These are phyloP conservation scores for Anguilla japonica DNA, from an alignment of 2,113 vertebrate genomes.

Conservation along the genomic window DNA sequence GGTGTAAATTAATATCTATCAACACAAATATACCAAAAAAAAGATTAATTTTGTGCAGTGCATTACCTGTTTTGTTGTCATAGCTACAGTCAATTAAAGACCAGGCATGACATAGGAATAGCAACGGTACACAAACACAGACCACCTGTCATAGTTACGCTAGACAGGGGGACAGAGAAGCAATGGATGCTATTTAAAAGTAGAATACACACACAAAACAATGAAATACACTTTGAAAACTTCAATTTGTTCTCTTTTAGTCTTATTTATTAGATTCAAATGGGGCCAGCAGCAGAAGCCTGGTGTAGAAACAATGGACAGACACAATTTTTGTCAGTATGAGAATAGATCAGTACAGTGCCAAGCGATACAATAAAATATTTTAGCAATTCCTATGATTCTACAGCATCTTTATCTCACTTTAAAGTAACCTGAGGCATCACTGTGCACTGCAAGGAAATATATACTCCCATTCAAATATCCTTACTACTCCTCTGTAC, in stretches of 20 bases:
- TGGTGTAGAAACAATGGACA: no score
- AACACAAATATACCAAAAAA: not conserved
- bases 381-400: not conserved
- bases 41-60: not conserved
- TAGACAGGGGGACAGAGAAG: not conserved
- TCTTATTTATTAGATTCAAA: no score
- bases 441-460: not conserved
- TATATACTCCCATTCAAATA: not conserved
- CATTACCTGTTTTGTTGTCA: not conserved
- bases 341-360: no score
- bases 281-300: no score
- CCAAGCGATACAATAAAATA: not conserved
- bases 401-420: not conserved
- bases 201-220: not conserved
- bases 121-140: not conserved
- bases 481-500: not conserved
- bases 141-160: not conserved
- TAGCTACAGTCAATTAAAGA: conserved; percentile 12
- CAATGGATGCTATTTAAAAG: no score
- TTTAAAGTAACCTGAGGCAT: not conserved
- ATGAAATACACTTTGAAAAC: not conserved
- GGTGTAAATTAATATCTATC: not conserved
- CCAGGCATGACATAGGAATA: not conserved
- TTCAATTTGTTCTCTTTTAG: not conserved
- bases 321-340: no score